Conservation (phyloP, 2,888 invertebrate species). For the Stenodera caucasica region DNA sequence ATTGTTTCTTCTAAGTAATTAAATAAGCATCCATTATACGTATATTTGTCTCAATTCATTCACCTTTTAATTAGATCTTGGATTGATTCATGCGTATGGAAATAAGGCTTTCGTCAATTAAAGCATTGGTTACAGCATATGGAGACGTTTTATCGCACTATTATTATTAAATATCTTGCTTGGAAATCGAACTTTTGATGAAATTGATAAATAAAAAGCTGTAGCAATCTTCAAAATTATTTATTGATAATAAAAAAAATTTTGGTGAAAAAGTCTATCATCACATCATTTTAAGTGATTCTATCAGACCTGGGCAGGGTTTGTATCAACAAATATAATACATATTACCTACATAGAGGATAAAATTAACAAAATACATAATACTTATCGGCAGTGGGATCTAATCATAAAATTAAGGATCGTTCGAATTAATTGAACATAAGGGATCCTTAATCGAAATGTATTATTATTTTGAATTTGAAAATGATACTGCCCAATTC, state of each 20-base stretch:
- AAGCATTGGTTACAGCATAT: no score
- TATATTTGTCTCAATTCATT: background rate
- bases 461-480: no score
- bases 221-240: background rate
- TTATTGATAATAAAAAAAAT: constrained; percentile 22
- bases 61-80: background rate
- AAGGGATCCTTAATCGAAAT: no score
- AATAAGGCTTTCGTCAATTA: no score
- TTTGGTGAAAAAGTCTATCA: constrained; percentile 20
- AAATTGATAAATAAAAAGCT: background rate
- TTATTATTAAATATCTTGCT: no score
- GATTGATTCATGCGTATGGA: no score
- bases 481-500: background rate
- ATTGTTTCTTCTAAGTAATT: background rate
- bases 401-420: background rate
- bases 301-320: background rate
- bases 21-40: background rate
- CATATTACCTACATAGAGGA: background rate
- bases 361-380: background rate
- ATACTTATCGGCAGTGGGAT: constrained; percentile 4
- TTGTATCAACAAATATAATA: constrained; percentile 3
- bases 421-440: no score
- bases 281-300: constrained; percentile 17
- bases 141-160: no score
- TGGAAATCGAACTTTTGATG: no score